Base-by-base conservation (phyloP, 1,140 invertebrate species). In the Antheraea pernyi region DNA sequence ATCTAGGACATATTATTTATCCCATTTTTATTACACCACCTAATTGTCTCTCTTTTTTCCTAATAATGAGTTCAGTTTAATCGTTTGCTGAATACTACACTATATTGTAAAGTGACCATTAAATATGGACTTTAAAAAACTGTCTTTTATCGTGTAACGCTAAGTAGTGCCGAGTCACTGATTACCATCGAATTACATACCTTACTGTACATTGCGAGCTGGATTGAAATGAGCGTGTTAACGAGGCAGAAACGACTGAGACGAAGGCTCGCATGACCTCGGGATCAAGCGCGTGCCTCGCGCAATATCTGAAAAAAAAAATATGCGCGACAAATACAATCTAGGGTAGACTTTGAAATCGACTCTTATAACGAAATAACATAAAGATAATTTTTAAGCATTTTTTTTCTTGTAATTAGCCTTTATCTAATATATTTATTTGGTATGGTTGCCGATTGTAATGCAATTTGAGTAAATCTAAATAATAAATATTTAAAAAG, bases 201-300 rank as follows among this genome's bases (percentile, higher is more conserved):
- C 68, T 80, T 78, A 79, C 79, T 78, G 75, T 71, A 72, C 64
- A 68, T 68, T 59, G 63, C 69, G 63, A 81, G 78, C 69, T 72
- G 71, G 62, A 77, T 75, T 70, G 72, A 71, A 78, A 71, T 79
- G 71, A 74, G 77, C 79, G 68, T 77, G 73, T 76, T 84, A 83
- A 85, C 79, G 79, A 82, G 75, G 74, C 79, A 80, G 76, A 70
- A 78, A 80, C 80, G 77, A 82, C 80, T 78, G 78, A 82, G 76
- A 77, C 75, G 69, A 74, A 67, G 63, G 53, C 70, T 74, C 66
- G 73, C 76, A 53, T 84, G 83, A 85, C 81, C 81, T 67, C 71
- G 69, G 72, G 84, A 76, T 86, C 80, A 79, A 73, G 78, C 78
- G 68, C 77, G 78, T 78, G 81, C 80, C 64, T 76, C 68, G 72